Evolutionary conservation across 2,797 vertebrate species (phyloP).

Genomic region (Apogon hyalosoma): DNA sequence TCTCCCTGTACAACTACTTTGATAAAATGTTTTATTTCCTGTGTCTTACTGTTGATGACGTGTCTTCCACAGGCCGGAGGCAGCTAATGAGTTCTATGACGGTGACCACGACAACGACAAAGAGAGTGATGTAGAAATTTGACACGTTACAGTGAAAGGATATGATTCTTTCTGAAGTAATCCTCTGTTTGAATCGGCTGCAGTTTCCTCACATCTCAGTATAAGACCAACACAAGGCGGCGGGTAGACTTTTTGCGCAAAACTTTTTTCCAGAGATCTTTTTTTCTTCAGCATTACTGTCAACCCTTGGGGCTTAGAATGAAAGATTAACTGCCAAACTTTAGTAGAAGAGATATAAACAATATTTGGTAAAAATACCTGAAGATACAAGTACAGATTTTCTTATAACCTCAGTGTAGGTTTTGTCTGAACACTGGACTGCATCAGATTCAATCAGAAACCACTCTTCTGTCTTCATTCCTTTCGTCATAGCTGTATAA

Average conservation of each 20-base stretch:
- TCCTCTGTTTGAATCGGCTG: not conserved
- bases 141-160: constrained; percentile 48
- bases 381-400: no score
- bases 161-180: not conserved
- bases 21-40: not conserved
- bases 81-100: constrained; percentile 95
- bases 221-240: no score
- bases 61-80: constrained; percentile 88
- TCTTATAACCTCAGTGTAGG: not conserved
- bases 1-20: no score
- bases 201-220: not conserved
- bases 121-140: constrained; percentile 98
- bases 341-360: no score
- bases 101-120: constrained; percentile 99
- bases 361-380: no score
- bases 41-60: not conserved
- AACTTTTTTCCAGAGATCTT: no score
- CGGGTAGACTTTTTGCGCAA: no score
- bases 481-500: constrained; percentile 18
- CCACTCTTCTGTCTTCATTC: constrained; percentile 3
- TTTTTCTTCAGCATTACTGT: no score
- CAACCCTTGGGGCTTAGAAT: no score
- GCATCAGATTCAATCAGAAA: constrained; percentile 2
- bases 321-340: no score
- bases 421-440: not conserved